Base-by-base conservation (phyloP, 2,888 invertebrate species). In the Heliconius ethilla region DNA sequence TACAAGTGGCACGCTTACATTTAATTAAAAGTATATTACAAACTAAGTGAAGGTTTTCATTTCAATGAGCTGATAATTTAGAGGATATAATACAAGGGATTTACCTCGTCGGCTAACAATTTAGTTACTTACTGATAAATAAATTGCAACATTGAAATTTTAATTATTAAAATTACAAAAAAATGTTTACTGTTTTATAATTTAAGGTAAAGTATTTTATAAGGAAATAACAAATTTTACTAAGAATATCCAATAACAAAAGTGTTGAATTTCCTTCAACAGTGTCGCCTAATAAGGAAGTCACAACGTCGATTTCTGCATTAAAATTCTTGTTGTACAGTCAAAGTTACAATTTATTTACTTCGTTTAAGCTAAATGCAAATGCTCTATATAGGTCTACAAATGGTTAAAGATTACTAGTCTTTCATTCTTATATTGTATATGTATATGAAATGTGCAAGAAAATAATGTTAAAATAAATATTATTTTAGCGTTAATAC, bases 261-360 rank as follows among this genome's bases (percentile, higher is more conserved):
- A 72, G 29, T 72, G n/a, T 63, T 74, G n/a, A 74, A 40, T 40
- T 25, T 59, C 11, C 59, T n/a, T n/a, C 74, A 70, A 70, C 74
- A 63, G 40, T 40, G 40, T 25, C 69, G 67, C 59, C 72, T 77
- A 80, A 80, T 76, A 78, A 78, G 78, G 80, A 78, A 78, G 80
- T 74, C 65, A 59, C 70, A 62, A 72, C 51, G 63, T 65, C 40
- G 72, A 73, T 80, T 80, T 80, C 74, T 78, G 66, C 75, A 73
- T 70, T 55, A 70, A 78, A 75, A 78, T 76, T 62, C 62, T 80
- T 70, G 18, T 74, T 59, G 67, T 62, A 76, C n/a, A 76, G 15
- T 69, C 73, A 62, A 33, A 70, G 59, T 59, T n/a, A 59, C n/a
- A 40, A 40, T 40, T 40, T 40, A 40, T 40, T 40, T 40, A 40